Evolutionary conservation across 2,888 invertebrate genomes (phyloP), one percentile per base, ranked within the genome.

Genomic region (Argyra leucocephala): DNA sequence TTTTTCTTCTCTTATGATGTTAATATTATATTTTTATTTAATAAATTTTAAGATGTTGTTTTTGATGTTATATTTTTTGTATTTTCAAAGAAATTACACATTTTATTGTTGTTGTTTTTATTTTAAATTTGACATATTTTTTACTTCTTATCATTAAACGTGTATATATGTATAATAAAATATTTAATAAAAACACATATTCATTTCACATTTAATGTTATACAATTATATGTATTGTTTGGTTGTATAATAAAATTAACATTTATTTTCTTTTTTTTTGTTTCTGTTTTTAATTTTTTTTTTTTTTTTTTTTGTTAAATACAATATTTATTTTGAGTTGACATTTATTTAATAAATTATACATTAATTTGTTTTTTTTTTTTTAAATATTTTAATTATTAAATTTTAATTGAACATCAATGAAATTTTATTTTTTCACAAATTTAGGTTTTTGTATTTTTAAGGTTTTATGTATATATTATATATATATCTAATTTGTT

Each of bases 171-270:
- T 58, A 66, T 62, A 62, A 67, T 64, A 31, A 31, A 24, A 22
- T 22, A 18, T 18, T 61, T 61, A 6, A 22, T 31, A n/a, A 63
- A n/a, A 18, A 61, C 61, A 24, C 65, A 67, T 65, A 64, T 57
- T 59, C n/a, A 65, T 63, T 66, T 69, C 67, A 67, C 57, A 71
- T 75, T 74, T 66, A 37, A 15, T 60, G 59, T 64, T 64, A 65
- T 66, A 68, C 67, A 69, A 64, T 61, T 61, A 68, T 68, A 68
- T 69, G 64, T 48, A 66, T 64, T 66, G 66, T 66, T 67, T 57
- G 7, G 12, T 64, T 65, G 22, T 65, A 65, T 64, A 63, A 48
- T 65, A 57, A 64, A 63, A 64, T 68, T 61, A 67, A 65, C 63
- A 67, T 69, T 66, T 63, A 63, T 24, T 61, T 64, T 60, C n/a